Percentiles rank a stretch among this genome's conserved stretches.
Evolutionary conservation across 2,113 vertebrate species (phyloP).

Genomic region (Zosterops lateralis): DNA sequence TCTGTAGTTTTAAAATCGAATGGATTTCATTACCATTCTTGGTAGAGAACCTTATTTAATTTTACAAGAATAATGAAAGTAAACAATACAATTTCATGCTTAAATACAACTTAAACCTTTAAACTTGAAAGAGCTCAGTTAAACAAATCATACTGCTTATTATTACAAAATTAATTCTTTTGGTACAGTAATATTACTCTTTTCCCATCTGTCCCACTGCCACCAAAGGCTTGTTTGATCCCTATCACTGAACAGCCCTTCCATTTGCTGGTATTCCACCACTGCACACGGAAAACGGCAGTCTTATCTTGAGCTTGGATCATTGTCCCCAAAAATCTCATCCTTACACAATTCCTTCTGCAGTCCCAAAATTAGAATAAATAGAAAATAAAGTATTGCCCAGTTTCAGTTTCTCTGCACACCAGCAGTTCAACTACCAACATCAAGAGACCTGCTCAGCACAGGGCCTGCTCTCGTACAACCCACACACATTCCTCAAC

Average conservation of each 20-base stretch:
- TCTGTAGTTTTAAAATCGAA: background rate
- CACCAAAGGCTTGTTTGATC: background rate
- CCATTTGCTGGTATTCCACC: background rate
- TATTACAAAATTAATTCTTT: background rate
- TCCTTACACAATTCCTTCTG: background rate
- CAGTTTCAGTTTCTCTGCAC: background rate
- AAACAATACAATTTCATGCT: background rate
- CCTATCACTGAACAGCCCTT: background rate
- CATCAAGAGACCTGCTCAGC: background rate
- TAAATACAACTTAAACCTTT: background rate
- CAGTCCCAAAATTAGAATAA: background rate
- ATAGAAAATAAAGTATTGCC: background rate
- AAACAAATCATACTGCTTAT: background rate
- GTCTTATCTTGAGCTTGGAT: background rate
- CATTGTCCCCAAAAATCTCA: background rate
- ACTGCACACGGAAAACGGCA: background rate
- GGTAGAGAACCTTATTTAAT: background rate
- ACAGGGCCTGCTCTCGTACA: accelerated
- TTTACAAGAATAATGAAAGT: background rate
- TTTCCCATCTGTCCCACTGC: background rate
- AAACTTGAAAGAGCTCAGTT: background rate
- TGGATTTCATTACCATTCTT: background rate
- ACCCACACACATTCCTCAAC: background rate
- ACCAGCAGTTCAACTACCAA: background rate
- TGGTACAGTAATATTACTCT: background rate